These are phyloP conservation scores for Trissoscelio sp. DNA, from an alignment of 2,888 invertebrate species.

Conservation along the genomic window DNA sequence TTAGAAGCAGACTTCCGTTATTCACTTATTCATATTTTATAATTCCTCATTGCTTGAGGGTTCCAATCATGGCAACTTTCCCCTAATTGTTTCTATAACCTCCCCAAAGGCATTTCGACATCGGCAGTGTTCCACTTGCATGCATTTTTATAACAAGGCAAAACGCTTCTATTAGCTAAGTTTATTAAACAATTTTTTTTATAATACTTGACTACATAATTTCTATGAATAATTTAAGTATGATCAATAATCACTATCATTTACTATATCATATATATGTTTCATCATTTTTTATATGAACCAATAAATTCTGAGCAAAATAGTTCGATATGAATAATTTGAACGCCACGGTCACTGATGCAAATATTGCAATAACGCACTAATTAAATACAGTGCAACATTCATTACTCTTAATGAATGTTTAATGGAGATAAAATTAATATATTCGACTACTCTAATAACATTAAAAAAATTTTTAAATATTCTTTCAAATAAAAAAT, in stretches of 20 bases:
- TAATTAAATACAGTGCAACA: slow-evolving; percentile 56
- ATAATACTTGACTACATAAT: too few relatives aligned
- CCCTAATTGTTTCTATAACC: slow-evolving; percentile 51
- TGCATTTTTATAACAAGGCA: slow-evolving; percentile 35
- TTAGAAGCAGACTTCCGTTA: slow-evolving; percentile 14
- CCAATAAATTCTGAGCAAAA: background rate
- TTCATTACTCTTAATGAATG: slow-evolving; percentile 64
- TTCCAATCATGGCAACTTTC: slow-evolving; percentile 36
- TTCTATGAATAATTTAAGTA: too few relatives aligned
- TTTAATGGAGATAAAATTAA: slow-evolving; percentile 54
- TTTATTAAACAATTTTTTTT: background rate
- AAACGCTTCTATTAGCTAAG: background rate
- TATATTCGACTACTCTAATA: slow-evolving; percentile 13
- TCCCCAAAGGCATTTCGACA: slow-evolving; percentile 39
- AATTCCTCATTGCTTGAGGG: slow-evolving; percentile 23
- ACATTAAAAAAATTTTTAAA: background rate
- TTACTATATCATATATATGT: background rate
- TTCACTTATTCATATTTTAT: slow-evolving; percentile 32
- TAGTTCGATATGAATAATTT: slow-evolving; percentile 31
- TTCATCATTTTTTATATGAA: background rate
- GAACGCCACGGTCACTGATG: slow-evolving; percentile 42
- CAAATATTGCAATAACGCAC: slow-evolving; percentile 53
- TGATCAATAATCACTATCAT: too few relatives aligned
- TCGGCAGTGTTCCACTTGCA: slow-evolving; percentile 45
- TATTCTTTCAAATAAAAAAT: background rate